Percentiles rank a stretch among this genome's conserved stretches.
phyloP scores from a whole-genome alignment of 1,140 invertebrate genomes.

The Delia radicum region DNA sequence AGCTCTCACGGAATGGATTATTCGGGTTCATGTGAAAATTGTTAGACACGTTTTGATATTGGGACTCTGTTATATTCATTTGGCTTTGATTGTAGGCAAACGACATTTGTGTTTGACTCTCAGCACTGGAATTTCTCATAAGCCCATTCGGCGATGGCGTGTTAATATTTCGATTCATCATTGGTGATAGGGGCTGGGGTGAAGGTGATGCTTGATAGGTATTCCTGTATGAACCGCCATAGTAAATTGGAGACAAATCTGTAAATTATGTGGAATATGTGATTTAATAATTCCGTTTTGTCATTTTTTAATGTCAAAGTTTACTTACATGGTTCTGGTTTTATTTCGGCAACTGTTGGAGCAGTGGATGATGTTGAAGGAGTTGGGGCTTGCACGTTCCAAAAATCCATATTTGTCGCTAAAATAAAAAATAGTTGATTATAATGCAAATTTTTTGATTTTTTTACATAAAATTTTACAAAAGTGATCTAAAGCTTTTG shows the following conservation, averaged over 20 bases:
- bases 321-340: constrained; percentile 27
- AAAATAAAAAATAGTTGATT: background rate
- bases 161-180: constrained; percentile 26
- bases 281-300: background rate
- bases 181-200: constrained; percentile 26
- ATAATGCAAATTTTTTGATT: too few species aligned
- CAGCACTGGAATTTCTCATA: constrained; percentile 11
- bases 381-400: background rate
- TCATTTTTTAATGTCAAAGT: background rate
- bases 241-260: constrained; percentile 5
- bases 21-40: background rate
- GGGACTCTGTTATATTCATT: background rate
- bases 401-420: background rate
- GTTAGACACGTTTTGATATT: background rate
- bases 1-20: background rate
- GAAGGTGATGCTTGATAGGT: constrained; percentile 19
- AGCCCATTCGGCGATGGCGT: background rate
- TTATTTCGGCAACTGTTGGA: background rate
- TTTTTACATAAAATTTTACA: too few species aligned
- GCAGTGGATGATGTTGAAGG: background rate
- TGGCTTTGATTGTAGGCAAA: background rate
- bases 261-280: background rate
- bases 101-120: constrained; percentile 19
- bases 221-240: constrained; percentile 19
- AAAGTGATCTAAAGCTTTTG: too few species aligned